Percentiles rank a stretch among this genome's conserved stretches.
phyloP scores from a whole-genome alignment of 2,113 vertebrate species.

The Daubentonia madagascariensis region DNA sequence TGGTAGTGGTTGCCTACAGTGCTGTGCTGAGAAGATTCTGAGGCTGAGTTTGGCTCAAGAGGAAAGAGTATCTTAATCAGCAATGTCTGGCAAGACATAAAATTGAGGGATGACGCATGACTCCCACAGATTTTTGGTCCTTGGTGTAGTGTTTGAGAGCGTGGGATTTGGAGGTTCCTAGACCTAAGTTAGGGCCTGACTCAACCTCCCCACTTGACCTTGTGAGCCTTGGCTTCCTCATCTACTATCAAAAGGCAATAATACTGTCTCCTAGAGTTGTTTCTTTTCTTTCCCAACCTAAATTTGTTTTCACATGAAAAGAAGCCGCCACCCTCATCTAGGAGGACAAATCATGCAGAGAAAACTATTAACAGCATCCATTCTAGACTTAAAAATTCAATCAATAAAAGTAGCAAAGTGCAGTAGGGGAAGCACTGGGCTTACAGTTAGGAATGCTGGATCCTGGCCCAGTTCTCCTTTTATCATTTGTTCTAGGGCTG shows the following conservation, averaged over 20 bases:
- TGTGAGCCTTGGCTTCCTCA: not conserved
- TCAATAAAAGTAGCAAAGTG: not conserved
- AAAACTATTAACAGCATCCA: not conserved
- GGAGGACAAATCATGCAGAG: not conserved
- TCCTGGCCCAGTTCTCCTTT: not conserved
- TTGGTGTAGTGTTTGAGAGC: not conserved
- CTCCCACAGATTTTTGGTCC: not conserved
- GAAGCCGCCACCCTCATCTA: not conserved
- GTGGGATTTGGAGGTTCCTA: not conserved
- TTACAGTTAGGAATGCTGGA: not conserved
- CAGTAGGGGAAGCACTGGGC: not conserved
- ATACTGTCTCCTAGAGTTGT: not conserved
- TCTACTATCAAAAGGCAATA: not conserved
- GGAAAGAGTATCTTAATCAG: not conserved
- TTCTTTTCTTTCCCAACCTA: not conserved
- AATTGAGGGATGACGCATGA: not conserved
- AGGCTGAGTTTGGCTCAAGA: not conserved
- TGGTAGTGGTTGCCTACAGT: not conserved
- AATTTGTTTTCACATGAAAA: slow-evolving; percentile 19
- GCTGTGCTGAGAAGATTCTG: not conserved
- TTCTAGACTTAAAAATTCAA: not conserved
- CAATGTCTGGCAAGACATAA: not conserved
- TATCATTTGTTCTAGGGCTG: not conserved
- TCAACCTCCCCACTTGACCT: not conserved
- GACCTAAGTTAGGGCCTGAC: not conserved